phyloP scores from a whole-genome alignment of 2,888 invertebrate species.

The Quadriops clusia region DNA sequence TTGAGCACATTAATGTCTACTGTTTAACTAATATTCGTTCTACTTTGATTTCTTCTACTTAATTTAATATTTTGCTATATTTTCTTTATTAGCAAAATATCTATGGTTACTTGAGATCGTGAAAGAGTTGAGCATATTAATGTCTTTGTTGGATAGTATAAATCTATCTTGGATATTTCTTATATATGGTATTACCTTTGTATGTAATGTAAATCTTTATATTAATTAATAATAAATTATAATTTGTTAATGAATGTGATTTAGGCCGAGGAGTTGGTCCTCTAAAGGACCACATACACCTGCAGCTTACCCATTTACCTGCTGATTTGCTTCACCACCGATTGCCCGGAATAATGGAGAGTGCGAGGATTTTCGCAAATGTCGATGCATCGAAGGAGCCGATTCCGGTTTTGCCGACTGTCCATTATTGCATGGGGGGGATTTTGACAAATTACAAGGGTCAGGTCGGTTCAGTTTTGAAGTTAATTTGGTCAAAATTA shows the following conservation, averaged over 20 bases:
- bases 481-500: no score
- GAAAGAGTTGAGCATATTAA: no score
- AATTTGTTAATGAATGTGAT: not conserved
- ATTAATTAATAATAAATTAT: not conserved
- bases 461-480: no score
- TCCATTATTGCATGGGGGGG: constrained; percentile 62
- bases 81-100: no score
- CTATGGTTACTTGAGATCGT: no score
- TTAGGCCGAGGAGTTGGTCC: constrained; percentile 53
- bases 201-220: constrained; percentile 30
- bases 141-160: no score
- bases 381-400: constrained; percentile 54
- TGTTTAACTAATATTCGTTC: no score
- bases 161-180: constrained; percentile 1
- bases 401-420: constrained; percentile 55
- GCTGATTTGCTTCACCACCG: constrained; percentile 40
- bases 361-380: constrained; percentile 53
- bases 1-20: no score
- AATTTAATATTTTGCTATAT: no score
- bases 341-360: constrained; percentile 50
- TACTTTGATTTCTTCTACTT: no score
- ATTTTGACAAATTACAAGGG: constrained; percentile 55
- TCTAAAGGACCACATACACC: constrained; percentile 47
- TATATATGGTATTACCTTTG: constrained; percentile 1
- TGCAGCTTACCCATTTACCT: constrained; percentile 51